A percentile compares a stretch with the other conserved stretches of the same genome.
Evolutionary conservation across 2,113 vertebrate species (phyloP).

Genomic region (Oenanthe melanoleuca): DNA sequence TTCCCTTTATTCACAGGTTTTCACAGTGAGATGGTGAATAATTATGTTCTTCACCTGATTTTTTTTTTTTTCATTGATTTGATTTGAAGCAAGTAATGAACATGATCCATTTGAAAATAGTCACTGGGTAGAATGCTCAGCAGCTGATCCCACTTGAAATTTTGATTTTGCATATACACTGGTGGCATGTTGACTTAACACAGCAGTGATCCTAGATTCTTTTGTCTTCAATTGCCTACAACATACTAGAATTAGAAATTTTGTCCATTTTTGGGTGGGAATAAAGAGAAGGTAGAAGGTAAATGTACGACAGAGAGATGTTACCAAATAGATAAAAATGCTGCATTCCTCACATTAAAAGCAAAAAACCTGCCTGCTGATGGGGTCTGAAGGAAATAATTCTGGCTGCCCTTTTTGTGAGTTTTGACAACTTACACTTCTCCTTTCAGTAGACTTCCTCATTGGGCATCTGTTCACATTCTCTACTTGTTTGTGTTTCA

Average conservation of each 20-base stretch:
- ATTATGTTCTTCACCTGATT: background rate
- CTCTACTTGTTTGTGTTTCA: background rate
- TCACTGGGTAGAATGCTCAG: background rate
- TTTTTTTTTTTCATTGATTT: background rate
- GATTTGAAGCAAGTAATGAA: background rate
- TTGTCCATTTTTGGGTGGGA: background rate
- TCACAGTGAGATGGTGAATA: rapidly evolving
- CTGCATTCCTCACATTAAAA: background rate
- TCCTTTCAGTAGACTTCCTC: background rate
- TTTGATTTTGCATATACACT: background rate
- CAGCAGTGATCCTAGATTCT: background rate
- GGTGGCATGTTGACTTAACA: background rate
- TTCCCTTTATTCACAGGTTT: background rate
- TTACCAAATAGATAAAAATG: background rate
- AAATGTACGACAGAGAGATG: background rate
- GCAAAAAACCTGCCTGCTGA: background rate
- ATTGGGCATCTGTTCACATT: background rate
- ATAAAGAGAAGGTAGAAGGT: background rate
- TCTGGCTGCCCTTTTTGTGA: background rate
- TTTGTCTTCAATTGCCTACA: background rate
- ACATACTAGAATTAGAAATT: background rate
- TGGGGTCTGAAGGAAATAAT: background rate
- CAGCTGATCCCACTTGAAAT: background rate
- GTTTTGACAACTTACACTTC: background rate
- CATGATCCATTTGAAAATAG: background rate